Percentiles rank a stretch among this genome's conserved stretches.
These are phyloP conservation scores for Leiothrix lutea DNA, from an alignment of 2,113 vertebrate species.

Conservation along the genomic window DNA sequence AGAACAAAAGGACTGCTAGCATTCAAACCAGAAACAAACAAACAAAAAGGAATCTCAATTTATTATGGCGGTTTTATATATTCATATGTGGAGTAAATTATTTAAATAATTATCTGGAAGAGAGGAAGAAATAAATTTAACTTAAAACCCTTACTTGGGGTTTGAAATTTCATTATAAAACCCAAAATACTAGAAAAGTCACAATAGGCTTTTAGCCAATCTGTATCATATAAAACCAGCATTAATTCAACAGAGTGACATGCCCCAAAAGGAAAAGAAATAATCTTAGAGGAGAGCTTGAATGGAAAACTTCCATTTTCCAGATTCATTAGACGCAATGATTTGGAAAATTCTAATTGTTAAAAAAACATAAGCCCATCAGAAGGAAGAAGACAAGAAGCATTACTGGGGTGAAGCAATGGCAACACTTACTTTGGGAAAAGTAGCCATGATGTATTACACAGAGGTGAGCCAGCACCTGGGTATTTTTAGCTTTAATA, in stretches of 20 bases:
- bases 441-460: neutral
- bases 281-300: neutral
- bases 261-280: neutral
- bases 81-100: neutral
- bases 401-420: neutral
- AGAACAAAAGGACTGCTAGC: neutral
- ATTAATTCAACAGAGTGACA: neutral
- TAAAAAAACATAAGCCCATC: neutral
- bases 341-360: neutral
- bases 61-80: neutral
- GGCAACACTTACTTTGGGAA: neutral
- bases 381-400: neutral
- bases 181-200: neutral
- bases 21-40: neutral
- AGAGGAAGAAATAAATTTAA: conserved; percentile 39
- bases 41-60: neutral
- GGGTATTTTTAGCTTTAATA: neutral
- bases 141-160: neutral
- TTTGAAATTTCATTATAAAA: conserved; percentile 15
- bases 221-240: neutral
- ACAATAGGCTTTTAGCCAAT: neutral
- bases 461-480: neutral
- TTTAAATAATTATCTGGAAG: neutral
- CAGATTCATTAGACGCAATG: neutral
- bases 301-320: neutral